Evolutionary conservation across 2,797 vertebrate species (phyloP).

Genomic region (Myiothlypis coronata): DNA sequence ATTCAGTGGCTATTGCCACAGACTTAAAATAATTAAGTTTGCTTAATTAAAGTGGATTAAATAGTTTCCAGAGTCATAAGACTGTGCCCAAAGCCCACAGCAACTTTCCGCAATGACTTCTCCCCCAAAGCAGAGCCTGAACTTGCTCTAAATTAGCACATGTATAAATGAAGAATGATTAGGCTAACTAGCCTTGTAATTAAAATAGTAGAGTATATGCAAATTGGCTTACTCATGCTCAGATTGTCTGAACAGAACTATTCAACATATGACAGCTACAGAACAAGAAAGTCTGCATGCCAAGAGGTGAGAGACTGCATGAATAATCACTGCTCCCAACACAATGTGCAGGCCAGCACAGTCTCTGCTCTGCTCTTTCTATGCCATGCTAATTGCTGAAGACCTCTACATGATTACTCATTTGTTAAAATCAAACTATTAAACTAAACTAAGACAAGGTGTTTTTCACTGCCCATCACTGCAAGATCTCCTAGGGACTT

Average conservation of each 20-base stretch:
- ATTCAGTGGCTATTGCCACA: not conserved
- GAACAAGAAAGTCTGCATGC: constrained; percentile 49
- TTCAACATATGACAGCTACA: not conserved
- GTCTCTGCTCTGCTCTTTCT: not conserved
- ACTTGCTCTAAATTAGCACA: not conserved
- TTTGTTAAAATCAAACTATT: not conserved
- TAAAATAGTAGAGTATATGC: not conserved
- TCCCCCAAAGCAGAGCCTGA: not conserved
- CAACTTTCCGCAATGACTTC: not conserved
- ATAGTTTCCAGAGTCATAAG: not conserved
- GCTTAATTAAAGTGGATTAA: not conserved
- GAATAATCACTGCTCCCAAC: not conserved
- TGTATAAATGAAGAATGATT: not conserved
- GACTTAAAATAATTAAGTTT: not conserved
- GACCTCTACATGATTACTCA: not conserved
- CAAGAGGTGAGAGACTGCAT: not conserved
- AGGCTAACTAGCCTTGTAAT: not conserved
- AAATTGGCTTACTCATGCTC: not conserved
- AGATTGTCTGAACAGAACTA: not conserved
- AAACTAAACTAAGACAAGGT: not conserved
- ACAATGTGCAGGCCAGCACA: not conserved
- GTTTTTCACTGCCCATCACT: not conserved
- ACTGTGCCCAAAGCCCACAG: not conserved
- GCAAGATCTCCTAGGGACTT: not conserved
- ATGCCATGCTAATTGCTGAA: not conserved